phyloP scores from a whole-genome alignment of 2,888 invertebrate species.

The Marasmarcha lunaedactyla region DNA sequence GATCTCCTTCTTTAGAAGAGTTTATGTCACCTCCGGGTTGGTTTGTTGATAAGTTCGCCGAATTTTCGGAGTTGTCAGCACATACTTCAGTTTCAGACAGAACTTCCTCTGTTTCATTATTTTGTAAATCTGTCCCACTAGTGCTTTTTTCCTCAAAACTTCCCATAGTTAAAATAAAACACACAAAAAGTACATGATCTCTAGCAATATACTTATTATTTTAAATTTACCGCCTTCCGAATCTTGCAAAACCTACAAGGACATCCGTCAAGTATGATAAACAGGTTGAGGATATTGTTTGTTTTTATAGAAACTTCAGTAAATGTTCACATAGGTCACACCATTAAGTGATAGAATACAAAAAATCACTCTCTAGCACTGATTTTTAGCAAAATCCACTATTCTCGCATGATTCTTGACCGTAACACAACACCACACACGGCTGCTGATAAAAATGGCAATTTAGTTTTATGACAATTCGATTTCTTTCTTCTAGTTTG shows the following conservation, averaged over 20 bases:
- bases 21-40: slow-evolving; percentile 30
- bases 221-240: slow-evolving; percentile 63
- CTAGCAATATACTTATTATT: slow-evolving; percentile 19
- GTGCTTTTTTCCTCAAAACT: no score
- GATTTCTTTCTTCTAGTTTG: slow-evolving; percentile 12
- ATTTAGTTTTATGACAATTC: slow-evolving; percentile 31
- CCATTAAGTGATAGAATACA: no score
- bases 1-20: slow-evolving; percentile 43
- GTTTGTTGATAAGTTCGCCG: slow-evolving; percentile 28
- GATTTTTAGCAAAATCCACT: no score
- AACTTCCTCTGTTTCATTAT: slow-evolving; percentile 37
- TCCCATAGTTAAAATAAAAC: not conserved
- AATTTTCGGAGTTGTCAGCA: slow-evolving; percentile 33
- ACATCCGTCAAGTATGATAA: slow-evolving; percentile 66
- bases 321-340: not conserved
- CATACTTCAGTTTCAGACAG: slow-evolving; percentile 34
- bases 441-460: slow-evolving; percentile 33
- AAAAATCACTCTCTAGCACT: no score
- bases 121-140: slow-evolving; percentile 8
- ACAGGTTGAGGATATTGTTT: slow-evolving; percentile 50
- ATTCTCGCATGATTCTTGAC: slow-evolving; percentile 6
- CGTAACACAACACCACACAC: slow-evolving; percentile 27
- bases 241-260: slow-evolving; percentile 62
- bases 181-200: no score
- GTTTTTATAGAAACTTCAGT: not conserved